Base-by-base conservation (phyloP, 2,888 invertebrate genomes). In the Choristoneura rosaceana region DNA sequence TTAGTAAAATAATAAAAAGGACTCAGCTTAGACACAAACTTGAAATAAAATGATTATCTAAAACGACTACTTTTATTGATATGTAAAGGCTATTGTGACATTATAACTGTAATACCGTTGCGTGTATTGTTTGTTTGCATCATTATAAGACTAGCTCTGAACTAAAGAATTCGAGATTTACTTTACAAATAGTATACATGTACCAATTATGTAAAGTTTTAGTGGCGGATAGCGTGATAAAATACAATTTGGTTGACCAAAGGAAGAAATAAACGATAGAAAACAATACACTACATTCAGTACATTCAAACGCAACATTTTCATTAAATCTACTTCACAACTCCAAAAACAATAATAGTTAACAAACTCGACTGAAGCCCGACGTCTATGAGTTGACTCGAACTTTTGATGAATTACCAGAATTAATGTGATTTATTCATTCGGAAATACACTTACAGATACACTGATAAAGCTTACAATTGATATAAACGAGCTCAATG, bases 401-500 rank as follows among this genome's bases (percentile, higher is more conserved):
- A 55, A 59, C 79, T 81, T 86, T 84, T 88, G 87, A 89, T 86
- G 84, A 85, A 90, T 85, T 85, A 81, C 78, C 75, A 74, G 74
- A 77, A 78, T 76, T 76, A 79, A 77, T 81, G 80, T 84, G 85
- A 86, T 87, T 87, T 84, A 84, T 83, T 84, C 82, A 88, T 88
- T 86, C 84, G 81, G 80, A 80, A 84, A 83, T 78, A 83, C 78
- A 79, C 80, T 81, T 80, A 77, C 76, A 84, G 82, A 83, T 79
- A 77, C 75, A 76, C 78, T 82, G 84, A 84, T 84, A 86, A 82
- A 76, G 79, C 79, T 76, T 78, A 80, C 86, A 86, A 89, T 90
- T 89, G 89, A 89, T 87, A 89, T 85, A 82, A 83, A 87, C 84
- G 85, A 87, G 81, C 81, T 79, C 77, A 71, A 76, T 79, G 77